Base-by-base conservation (phyloP, 1,140 invertebrate genomes). In the Ridgeia piscesae region DNA sequence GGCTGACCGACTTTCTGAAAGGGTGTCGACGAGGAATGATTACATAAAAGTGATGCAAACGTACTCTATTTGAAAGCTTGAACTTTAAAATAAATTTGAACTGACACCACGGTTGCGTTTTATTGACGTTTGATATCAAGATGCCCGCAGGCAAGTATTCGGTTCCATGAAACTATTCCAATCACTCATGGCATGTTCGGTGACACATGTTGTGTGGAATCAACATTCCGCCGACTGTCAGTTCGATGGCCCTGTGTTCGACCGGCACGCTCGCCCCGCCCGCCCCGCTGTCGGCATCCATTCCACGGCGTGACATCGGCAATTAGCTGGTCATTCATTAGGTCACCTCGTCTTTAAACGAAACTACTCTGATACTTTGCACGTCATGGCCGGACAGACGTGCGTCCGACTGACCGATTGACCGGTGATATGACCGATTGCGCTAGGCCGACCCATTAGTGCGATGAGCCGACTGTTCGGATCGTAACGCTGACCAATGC, bases 311-410 rank as follows among this genome's bases (percentile, higher is more conserved):
- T 77, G 58, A 77, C 58, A 21, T 77, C 17, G 11, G 27, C 58
- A 77, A 77, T 77, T 77, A 77, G 58, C 58, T 77, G 58, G 58
- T 42, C 58, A 77, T 77, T 77, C 58, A 77, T 77, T 77, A 77
- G 58, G 27, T 4, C 58, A 77, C 27, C 58, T 77, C 17, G 27
- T 77, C 58, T 77, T 77, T 77, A 9, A 77, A 21, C 58, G 58
- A 50, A 50, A 50, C 48, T 21, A 21, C 8, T 50, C 48, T 21
- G 58, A 17, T 77, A 17, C 58, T 27, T 77, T 77, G 27, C 58
- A 77, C 58, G 0, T 77, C 58, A 4, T 77, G 58, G 27, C 58
- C 58, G 58, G 58, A 77, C 58, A 27, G 58, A 77, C 4, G 27
- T 4, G 2, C 58, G 58, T 21, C 58, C 27, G 58, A 77, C 58